Percentiles rank a stretch among this genome's conserved stretches.
These are phyloP conservation scores for Uloborus diversus DNA, from an alignment of 1,140 invertebrate species.

Conservation along the genomic window DNA sequence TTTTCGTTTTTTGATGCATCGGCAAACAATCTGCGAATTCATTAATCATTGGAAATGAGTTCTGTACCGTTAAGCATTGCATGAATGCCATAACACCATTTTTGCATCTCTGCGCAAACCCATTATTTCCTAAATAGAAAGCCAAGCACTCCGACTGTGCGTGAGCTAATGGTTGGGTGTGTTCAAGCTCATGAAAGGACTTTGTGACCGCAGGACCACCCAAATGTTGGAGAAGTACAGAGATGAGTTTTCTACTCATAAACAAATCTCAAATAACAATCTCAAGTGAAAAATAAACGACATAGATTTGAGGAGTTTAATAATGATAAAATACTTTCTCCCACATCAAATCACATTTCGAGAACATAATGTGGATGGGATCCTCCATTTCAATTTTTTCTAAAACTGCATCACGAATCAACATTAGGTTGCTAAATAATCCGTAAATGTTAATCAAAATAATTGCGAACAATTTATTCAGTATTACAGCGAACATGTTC, in stretches of 20 bases:
- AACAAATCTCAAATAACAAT: neutral
- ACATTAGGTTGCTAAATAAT: too few species aligned
- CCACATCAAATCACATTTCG: too few species aligned
- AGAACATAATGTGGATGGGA: too few species aligned
- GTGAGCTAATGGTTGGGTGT: constrained; percentile 40
- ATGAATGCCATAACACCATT: neutral
- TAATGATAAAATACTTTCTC: too few species aligned
- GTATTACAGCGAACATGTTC: too few species aligned
- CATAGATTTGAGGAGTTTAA: too few species aligned
- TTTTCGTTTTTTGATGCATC: neutral
- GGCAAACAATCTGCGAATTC: neutral
- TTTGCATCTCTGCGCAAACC: constrained; percentile 13
- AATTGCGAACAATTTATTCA: too few species aligned
- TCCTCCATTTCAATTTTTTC: too few species aligned
- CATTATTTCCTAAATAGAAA: constrained; percentile 41
- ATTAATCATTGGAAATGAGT: constrained; percentile 35
- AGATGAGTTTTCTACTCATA: constrained; percentile 23
- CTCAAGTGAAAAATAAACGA: too few species aligned
- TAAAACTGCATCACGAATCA: too few species aligned
- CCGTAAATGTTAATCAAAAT: too few species aligned
- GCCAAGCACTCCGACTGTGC: constrained; percentile 19
- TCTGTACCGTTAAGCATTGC: constrained; percentile 17
- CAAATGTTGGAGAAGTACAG: constrained; percentile 19
- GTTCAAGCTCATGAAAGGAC: constrained; percentile 27
- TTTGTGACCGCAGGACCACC: constrained; percentile 31